Evolutionary conservation across 2,797 vertebrate genomes (phyloP).

Genomic region (Etheostoma nigrum): DNA sequence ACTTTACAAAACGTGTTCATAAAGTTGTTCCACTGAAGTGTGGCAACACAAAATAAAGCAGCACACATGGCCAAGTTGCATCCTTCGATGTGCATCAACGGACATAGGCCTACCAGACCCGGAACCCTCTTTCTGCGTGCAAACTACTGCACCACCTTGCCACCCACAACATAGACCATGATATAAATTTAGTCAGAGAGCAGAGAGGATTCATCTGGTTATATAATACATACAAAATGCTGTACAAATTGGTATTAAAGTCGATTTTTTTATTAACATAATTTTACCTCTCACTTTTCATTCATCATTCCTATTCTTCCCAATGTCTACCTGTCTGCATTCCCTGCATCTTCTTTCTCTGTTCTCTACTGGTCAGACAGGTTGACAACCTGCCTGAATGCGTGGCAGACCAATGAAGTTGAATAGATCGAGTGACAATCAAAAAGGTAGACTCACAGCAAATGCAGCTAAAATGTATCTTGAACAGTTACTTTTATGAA

Average conservation of each 20-base stretch:
- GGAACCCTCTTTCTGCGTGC: too few relatives aligned
- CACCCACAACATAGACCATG: not conserved
- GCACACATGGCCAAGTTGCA: not conserved
- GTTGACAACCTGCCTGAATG: not conserved
- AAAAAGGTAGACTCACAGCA: conserved; percentile 16
- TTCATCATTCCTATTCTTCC: not conserved
- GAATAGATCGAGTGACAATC: conserved; percentile 3
- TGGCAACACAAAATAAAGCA: not conserved
- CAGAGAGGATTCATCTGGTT: not conserved
- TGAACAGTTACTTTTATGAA: not conserved
- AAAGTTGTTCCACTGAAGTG: not conserved
- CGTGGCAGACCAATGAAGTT: not conserved
- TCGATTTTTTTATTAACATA: not conserved
- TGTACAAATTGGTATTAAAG: not conserved
- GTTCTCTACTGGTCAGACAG: conserved; percentile 12
- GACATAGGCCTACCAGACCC: not conserved
- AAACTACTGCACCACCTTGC: too few relatives aligned
- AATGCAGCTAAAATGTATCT: conserved; percentile 19
- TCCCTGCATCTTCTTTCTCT: not conserved
- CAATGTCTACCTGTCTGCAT: not conserved
- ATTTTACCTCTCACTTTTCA: not conserved
- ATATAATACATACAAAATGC: not conserved
- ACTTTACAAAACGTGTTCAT: not conserved
- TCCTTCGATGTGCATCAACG: not conserved
- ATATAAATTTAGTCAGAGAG: not conserved